Evolutionary conservation across 2,797 vertebrate genomes (phyloP), one percentile per base, ranked within the genome.

Genomic region (Sebastes aleutianus): DNA sequence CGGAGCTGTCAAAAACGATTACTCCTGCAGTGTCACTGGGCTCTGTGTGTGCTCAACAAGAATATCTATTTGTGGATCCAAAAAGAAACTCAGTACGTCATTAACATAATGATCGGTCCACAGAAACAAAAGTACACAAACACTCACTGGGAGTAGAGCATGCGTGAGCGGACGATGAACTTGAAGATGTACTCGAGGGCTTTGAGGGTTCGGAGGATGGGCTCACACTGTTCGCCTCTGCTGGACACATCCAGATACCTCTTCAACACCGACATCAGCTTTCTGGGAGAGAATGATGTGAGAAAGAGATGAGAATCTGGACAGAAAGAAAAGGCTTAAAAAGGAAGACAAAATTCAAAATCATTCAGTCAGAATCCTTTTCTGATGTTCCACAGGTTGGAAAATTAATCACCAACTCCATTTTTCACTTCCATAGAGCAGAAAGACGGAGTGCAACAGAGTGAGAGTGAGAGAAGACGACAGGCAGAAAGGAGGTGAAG

Each of bases 181-280:
- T 99, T 99, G 95, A 99, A 99, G 90, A 99, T 97, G 85, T 99
- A 99, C 92, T 99, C 98, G 34, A 99, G 94, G 58, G 98, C 97
- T 95, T 99, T 99, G 80, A 99, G 95, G 1, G 98, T 99, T 61
- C 98, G 96, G 13, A 99, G 90, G 86, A 99, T 98, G 2, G 97
- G 97, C 76, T 99, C 98, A 3, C 98, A 99, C 66, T 97, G 96
- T 92, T 99, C 97, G 62, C 98, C 98, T 84, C 96, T 94, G 87
- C 98, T 98, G 74, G 97, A 98, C 69, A 95, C 97, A 50, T 99
- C 98, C 93, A 99, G 95, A 83, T 99, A 99, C 14, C 90, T 96
- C 96, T 98, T 99, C 95, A 99, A 89, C 88, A 99, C 98, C 0
- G 93, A 96, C 98, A 99, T 99, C 92, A 99, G 85, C 91, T 99